These are phyloP conservation scores for Patiria pectinifera DNA, from an alignment of 53 echinoderm and acorn worm species.

Conservation along the genomic window DNA sequence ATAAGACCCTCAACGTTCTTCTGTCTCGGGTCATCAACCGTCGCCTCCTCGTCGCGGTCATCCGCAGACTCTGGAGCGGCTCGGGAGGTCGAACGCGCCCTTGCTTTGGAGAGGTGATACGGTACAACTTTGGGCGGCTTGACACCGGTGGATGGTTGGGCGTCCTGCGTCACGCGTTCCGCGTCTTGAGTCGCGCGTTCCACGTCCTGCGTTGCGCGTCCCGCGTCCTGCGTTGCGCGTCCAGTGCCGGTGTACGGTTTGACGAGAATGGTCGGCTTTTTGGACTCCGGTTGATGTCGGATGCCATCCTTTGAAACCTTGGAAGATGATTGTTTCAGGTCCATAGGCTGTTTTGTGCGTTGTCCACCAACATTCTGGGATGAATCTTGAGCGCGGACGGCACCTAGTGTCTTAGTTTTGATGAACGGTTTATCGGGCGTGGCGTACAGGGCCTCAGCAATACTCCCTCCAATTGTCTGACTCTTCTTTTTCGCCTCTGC, in stretches of 20 bases:
- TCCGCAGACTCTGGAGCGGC: not conserved
- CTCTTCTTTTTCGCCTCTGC: not conserved
- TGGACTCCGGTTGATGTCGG: not conserved
- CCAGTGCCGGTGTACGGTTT: not conserved
- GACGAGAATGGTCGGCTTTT: not conserved
- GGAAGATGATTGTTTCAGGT: not conserved
- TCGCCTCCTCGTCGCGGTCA: not conserved
- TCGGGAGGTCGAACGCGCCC: not conserved
- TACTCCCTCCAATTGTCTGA: not conserved
- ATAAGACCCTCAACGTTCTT: not conserved
- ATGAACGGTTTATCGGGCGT: not conserved
- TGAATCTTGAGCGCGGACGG: not conserved
- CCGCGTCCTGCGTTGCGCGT: not conserved
- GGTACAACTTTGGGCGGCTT: not conserved
- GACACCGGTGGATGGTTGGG: not conserved
- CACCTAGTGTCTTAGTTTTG: not conserved
- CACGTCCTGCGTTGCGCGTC: not conserved
- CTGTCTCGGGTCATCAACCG: not conserved
- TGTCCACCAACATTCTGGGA: not conserved
- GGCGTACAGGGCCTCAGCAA: not conserved
- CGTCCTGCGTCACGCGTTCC: not conserved
- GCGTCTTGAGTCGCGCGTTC: not conserved
- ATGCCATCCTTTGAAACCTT: not conserved
- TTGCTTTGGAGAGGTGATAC: not conserved
- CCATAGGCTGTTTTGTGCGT: not conserved